Evolutionary conservation across 2,113 vertebrate species (phyloP).

Genomic region (Mirza zaza): DNA sequence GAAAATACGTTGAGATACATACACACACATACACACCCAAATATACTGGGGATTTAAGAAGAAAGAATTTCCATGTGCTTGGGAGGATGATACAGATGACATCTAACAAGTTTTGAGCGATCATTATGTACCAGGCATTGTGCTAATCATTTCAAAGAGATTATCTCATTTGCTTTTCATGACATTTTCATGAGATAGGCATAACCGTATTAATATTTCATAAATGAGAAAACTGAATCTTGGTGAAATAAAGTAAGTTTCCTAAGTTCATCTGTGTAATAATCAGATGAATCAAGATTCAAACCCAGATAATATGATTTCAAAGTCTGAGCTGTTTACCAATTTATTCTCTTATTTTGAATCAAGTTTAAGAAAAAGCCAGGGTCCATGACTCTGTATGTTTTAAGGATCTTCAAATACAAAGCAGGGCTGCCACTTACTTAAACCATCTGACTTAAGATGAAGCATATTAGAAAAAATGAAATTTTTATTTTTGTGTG

Average conservation of each 20-base stretch:
- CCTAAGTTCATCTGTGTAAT: neutral
- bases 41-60: neutral
- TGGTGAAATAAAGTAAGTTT: neutral
- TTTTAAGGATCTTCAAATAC: neutral
- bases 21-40: neutral
- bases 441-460: conserved; percentile 9
- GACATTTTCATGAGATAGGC: neutral
- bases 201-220: neutral
- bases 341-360: neutral
- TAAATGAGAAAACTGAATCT: neutral
- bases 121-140: neutral
- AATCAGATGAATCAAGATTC: conserved; percentile 4
- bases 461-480: neutral
- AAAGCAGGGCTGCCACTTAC: neutral
- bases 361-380: neutral
- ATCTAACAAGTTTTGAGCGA: neutral
- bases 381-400: neutral
- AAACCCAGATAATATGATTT: neutral
- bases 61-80: neutral
- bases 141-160: neutral
- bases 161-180: neutral
- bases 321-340: neutral
- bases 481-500: neutral
- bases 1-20: neutral
- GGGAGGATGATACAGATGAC: neutral